These are phyloP conservation scores for Diploscapter pachys DNA, from an alignment of 1,140 invertebrate genomes.

Conservation along the genomic window DNA sequence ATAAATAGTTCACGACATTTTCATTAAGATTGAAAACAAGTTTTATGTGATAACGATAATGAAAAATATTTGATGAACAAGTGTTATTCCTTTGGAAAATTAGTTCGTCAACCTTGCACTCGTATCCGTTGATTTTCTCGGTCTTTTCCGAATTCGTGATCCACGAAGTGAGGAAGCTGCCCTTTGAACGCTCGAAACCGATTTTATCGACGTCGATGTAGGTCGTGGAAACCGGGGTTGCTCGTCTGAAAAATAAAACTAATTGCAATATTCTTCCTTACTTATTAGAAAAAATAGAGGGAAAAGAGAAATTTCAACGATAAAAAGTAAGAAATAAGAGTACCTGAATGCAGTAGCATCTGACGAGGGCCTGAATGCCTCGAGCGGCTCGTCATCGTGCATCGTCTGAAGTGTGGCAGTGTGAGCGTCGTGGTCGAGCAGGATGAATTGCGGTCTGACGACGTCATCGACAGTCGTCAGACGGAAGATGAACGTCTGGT, in stretches of 20 bases:
- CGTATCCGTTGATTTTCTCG: conserved; percentile 81
- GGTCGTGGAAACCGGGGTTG: conserved; percentile 79
- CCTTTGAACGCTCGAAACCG: conserved; percentile 88
- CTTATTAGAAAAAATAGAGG: neutral
- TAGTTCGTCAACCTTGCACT: conserved; percentile 71
- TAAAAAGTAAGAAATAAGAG: too few relatives aligned
- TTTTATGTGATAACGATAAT: too few relatives aligned
- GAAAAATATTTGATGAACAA: too few relatives aligned
- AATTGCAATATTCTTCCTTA: neutral
- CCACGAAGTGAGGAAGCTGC: conserved; percentile 74
- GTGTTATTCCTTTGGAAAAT: too few relatives aligned
- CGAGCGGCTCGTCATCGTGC: conserved; percentile 13
- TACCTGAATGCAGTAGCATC: neutral
- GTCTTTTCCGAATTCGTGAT: conserved; percentile 85
- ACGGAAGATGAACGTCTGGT: conserved; percentile 86
- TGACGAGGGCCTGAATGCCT: conserved; percentile 4
- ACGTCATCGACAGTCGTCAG: conserved; percentile 73
- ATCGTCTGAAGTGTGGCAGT: conserved; percentile 61
- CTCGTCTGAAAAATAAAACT: neutral
- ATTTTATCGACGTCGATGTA: conserved; percentile 96
- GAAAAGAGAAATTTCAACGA: neutral
- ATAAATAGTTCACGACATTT: too few relatives aligned
- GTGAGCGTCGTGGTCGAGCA: conserved; percentile 83
- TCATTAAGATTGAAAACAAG: too few relatives aligned
- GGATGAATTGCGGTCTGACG: conserved; percentile 75